Evolutionary conservation across 2,113 vertebrate species (phyloP).

Genomic region (Mungos mungo): DNA sequence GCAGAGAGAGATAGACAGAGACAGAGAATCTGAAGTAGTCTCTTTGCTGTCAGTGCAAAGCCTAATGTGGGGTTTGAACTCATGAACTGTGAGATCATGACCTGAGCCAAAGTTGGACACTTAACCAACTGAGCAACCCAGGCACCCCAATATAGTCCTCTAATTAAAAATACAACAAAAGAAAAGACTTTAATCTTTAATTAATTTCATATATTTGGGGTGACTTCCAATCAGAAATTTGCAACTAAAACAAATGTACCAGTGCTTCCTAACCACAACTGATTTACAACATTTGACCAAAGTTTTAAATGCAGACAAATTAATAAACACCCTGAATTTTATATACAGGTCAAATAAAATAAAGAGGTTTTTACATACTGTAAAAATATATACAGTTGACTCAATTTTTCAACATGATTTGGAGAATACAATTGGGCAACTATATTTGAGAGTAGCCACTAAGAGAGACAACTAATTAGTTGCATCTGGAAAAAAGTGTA

Average conservation of each 20-base stretch:
- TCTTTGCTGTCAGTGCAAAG: too few relatives aligned
- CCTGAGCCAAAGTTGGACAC: too few relatives aligned
- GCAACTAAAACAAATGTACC: not conserved
- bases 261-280: constrained; percentile 15
- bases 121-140: not conserved
- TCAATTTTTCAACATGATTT: not conserved
- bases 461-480: constrained; percentile 12
- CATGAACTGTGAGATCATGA: too few relatives aligned
- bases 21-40: too few relatives aligned
- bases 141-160: not conserved
- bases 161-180: not conserved
- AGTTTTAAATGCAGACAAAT: constrained; percentile 51
- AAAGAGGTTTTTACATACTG: not conserved
- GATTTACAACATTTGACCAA: constrained; percentile 14
- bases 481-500: not conserved
- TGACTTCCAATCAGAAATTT: constrained; percentile 24
- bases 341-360: not conserved
- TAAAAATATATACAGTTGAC: not conserved
- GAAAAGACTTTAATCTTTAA: not conserved
- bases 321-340: constrained; percentile 25
- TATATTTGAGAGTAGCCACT: constrained; percentile 25
- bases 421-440: constrained; percentile 5
- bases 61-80: too few relatives aligned
- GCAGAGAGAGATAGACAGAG: too few relatives aligned
- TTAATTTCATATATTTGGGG: constrained; percentile 11